These are phyloP conservation scores for Calosoma granatense DNA, from an alignment of 1,140 invertebrate genomes.

Conservation along the genomic window DNA sequence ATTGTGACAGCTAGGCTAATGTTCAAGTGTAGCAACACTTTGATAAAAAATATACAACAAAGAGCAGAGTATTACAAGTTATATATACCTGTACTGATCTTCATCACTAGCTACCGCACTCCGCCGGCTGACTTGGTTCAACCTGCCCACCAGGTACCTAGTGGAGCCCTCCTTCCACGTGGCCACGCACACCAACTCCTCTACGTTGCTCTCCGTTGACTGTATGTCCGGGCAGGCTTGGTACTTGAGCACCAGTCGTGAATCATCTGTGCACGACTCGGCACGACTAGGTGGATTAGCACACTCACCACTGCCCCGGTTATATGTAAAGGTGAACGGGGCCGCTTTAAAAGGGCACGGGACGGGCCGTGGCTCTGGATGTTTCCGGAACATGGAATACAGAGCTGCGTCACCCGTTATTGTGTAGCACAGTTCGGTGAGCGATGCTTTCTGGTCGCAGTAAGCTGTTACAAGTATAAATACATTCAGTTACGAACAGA, in stretches of 20 bases:
- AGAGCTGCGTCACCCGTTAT: slow-evolving; percentile 62
- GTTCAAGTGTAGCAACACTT: too few relatives aligned
- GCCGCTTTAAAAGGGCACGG: slow-evolving; percentile 61
- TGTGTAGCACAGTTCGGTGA: slow-evolving; percentile 49
- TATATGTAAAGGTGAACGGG: slow-evolving; percentile 72
- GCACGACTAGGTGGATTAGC: slow-evolving; percentile 62
- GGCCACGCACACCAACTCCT: slow-evolving; percentile 71
- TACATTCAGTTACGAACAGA: slow-evolving; percentile 7
- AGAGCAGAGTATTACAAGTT: too few relatives aligned
- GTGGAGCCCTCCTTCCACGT: slow-evolving; percentile 78
- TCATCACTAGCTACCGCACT: slow-evolving; percentile 39
- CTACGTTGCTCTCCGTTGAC: slow-evolving; percentile 60
- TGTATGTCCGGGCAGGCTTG: slow-evolving; percentile 76
- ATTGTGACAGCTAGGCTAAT: too few relatives aligned
- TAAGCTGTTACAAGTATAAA: slow-evolving; percentile 40
- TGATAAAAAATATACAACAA: too few relatives aligned
- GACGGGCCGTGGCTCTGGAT: slow-evolving; percentile 49
- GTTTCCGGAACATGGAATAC: slow-evolving; percentile 63
- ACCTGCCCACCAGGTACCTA: slow-evolving; percentile 64
- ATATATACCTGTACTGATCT: slow-evolving; percentile 40
- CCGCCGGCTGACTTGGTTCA: slow-evolving; percentile 41
- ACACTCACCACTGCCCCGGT: slow-evolving; percentile 62
- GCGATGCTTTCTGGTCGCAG: slow-evolving; percentile 41
- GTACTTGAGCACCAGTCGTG: slow-evolving; percentile 64
- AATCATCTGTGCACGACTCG: slow-evolving; percentile 74